phyloP scores from a whole-genome alignment of 2,797 vertebrate genomes.

The Esox lucius region DNA sequence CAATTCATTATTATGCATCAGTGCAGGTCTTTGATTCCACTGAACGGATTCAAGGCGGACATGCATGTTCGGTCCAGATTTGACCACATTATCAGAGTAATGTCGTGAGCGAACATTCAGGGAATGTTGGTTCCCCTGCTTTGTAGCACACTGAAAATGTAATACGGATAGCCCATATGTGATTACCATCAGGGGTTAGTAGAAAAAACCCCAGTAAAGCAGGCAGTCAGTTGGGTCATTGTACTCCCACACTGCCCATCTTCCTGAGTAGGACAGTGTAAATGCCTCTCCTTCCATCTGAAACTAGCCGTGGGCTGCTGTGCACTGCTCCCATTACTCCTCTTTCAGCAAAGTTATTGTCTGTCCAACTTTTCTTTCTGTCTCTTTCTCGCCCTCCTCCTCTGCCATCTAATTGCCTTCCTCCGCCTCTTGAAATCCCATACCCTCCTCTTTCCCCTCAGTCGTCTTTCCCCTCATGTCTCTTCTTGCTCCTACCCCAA shows the following conservation, averaged over 20 bases:
- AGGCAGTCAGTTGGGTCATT: neutral
- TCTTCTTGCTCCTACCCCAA: constrained; percentile 36
- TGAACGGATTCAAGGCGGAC: too few relatives aligned
- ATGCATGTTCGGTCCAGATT: neutral
- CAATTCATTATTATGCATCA: neutral
- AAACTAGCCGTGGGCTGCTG: too few relatives aligned
- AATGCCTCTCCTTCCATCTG: neutral
- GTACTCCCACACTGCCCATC: neutral
- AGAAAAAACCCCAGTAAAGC: neutral
- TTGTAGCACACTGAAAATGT: neutral
- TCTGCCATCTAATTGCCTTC: neutral
- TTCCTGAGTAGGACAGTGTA: neutral
- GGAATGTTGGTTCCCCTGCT: neutral
- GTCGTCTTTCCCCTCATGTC: constrained; percentile 19
- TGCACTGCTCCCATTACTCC: neutral
- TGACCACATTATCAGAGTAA: neutral
- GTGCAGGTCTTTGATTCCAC: neutral
- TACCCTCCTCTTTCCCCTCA: constrained; percentile 2
- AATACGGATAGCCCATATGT: neutral
- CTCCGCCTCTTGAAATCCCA: neutral
- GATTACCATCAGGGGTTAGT: neutral
- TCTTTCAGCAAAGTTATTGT: neutral
- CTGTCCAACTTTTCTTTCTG: neutral
- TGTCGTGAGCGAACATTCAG: neutral
- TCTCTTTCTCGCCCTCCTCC: neutral